Evolutionary conservation across 2,113 vertebrate species (phyloP).

Genomic region (Epinephelus fuscoguttatus): DNA sequence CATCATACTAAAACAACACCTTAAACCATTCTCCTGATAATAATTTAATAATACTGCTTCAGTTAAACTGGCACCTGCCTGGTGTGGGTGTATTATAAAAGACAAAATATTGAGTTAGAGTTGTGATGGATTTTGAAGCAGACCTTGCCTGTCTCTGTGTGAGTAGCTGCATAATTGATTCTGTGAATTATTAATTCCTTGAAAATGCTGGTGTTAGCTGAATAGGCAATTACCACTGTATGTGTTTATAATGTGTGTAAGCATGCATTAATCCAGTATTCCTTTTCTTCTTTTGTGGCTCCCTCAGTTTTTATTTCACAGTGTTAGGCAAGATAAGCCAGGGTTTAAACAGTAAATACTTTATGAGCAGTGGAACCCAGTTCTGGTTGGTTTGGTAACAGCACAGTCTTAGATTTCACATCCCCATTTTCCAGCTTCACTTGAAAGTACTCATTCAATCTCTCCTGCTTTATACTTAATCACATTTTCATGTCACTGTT

Average conservation of each 20-base stretch:
- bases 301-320: not conserved
- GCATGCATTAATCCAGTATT: not conserved
- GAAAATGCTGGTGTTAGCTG: conserved; percentile 16
- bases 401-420: not conserved
- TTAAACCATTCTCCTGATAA: not conserved
- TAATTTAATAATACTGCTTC: not conserved
- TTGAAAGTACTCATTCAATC: not conserved
- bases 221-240: conserved; percentile 11
- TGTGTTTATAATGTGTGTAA: conserved; percentile 2
- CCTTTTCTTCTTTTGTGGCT: not conserved
- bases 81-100: not conserved
- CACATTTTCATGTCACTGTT: not conserved
- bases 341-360: conserved; percentile 20
- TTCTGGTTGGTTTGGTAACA: not conserved
- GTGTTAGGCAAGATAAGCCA: not conserved
- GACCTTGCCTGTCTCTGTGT: not conserved
- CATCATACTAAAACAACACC: not conserved
- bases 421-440: not conserved
- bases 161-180: conserved; percentile 25
- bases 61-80: not conserved
- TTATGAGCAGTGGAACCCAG: not conserved
- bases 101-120: not conserved
- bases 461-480: not conserved
- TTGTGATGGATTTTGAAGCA: conserved; percentile 29
- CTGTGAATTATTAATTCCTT: conserved; percentile 32